Base-by-base conservation (phyloP, 2,888 invertebrate genomes). In the Agrenia bidenticulata region DNA sequence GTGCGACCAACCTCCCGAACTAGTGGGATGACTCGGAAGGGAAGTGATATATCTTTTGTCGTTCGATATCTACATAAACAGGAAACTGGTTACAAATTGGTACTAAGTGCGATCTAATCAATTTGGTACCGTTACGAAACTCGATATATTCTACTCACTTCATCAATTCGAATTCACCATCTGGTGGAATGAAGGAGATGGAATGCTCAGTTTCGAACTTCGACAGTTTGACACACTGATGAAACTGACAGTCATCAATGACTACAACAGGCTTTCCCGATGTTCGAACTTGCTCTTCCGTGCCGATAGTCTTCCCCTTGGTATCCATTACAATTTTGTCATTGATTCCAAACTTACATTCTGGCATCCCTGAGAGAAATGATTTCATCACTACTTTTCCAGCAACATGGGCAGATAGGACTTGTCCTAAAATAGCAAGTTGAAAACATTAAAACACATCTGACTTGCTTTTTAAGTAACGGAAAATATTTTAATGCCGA, bases 131-230 rank as follows among this genome's bases (percentile, higher is more conserved):
- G n/a, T n/a, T n/a, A n/a, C n/a, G n/a, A n/a, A n/a, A n/a, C n/a
- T 19, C 15, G 4, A 45, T 19, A 45, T 56, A 15, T 39, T 27
- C 2, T 26, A 54, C 75, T 79, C 76, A 92, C 88, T 95, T 90
- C 99, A 99, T 99, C 37, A 99, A 86, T 81, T 99, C 99, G 79
- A 97, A 99, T 84, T 99, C 99, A 54, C 99, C 99, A 81, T 99
- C 99, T 0, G 99, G 99, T 66, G 99, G 99, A 79, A 99, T 99
- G 84, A 99, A 99, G 77, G 96, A 96, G 80, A 99, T 99, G 79
- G 97, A 96, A 84, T 99, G 99, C 81, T 99, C 99, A 0, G 98
- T 98, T 84, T 99, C 99, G 81, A 99, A 99, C 86, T 99, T 99
- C 81, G 95, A 96, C 65, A 99, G 85, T 80, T 99, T 99, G 57